Percentiles rank a stretch among this genome's conserved stretches.
These are phyloP conservation scores for Hydrozoanthus gracilis DNA, from an alignment of 92 coral and sea anemone species.

Conservation along the genomic window DNA sequence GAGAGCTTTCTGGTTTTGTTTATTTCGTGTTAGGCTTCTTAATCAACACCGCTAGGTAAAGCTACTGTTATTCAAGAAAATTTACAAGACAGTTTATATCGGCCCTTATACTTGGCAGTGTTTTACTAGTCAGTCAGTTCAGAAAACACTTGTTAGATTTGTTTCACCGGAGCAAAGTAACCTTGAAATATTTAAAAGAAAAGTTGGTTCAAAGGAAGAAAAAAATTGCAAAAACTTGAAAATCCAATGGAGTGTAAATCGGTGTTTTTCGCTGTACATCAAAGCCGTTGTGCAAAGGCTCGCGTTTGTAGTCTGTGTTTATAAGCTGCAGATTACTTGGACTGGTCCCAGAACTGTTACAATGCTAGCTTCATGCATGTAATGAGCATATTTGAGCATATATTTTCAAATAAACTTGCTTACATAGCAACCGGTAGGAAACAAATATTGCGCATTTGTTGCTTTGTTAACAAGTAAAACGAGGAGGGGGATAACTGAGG, in stretches of 20 bases:
- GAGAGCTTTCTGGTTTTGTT: not conserved
- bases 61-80: no score
- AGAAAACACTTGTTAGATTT: no score
- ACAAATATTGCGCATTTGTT: not conserved
- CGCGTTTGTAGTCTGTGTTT: constrained; percentile 10
- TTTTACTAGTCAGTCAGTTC: no score
- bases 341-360: constrained; percentile 29
- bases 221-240: constrained; percentile 30
- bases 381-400: constrained; percentile 15
- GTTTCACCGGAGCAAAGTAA: not conserved
- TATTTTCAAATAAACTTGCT: constrained; percentile 35
- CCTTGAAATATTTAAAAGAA: not conserved
- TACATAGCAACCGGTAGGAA: constrained; percentile 13
- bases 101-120: no score
- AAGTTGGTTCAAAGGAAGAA: not conserved
- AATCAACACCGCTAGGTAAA: no score
- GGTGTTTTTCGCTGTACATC: constrained; percentile 33
- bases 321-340: constrained; percentile 19
- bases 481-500: no score
- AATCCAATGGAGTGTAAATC: not conserved
- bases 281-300: constrained; percentile 50
- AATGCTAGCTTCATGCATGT: not conserved
- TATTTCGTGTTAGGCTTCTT: not conserved
- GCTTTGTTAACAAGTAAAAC: no score
- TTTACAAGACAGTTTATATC: no score